A percentile compares a stretch with the other conserved stretches of the same genome.
phyloP scores from a whole-genome alignment of 2,113 vertebrate genomes.

The Notechis scutatus region DNA sequence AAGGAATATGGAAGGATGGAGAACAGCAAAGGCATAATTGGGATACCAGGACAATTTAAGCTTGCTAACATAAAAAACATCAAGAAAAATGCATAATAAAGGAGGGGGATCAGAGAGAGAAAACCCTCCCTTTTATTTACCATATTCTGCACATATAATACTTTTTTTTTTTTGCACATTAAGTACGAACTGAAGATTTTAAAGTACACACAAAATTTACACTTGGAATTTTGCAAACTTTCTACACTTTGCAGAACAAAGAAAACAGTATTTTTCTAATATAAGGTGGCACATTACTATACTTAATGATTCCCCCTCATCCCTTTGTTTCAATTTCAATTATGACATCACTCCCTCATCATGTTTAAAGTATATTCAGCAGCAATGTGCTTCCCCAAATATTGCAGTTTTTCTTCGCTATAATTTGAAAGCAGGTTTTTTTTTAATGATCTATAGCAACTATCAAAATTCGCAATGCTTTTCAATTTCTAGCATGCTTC shows the following conservation, averaged over 20 bases:
- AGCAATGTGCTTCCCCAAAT: conserved; percentile 4
- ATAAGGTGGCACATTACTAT: conserved; percentile 11
- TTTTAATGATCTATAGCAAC: background rate
- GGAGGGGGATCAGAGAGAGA: conserved; percentile 33
- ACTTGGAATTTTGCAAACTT: conserved; percentile 39
- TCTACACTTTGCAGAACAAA: conserved; percentile 13
- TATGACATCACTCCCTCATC: background rate
- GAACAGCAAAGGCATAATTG: background rate
- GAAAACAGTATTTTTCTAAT: conserved; percentile 21
- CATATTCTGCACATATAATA: conserved; percentile 33
- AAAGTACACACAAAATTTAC: background rate
- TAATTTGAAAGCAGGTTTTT: conserved; percentile 18
- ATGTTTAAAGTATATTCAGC: conserved; percentile 7
- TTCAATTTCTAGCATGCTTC: background rate
- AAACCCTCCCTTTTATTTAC: conserved; percentile 32
- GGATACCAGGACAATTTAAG: conserved; percentile 35
- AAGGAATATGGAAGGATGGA: background rate
- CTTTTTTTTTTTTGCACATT: conserved; percentile 44
- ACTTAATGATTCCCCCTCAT: conserved; percentile 19
- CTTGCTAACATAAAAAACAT: conserved; percentile 32
- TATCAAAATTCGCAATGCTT: rapidly evolving
- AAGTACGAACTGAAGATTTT: conserved; percentile 44
- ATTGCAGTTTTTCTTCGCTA: conserved; percentile 20
- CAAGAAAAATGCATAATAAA: conserved; percentile 27
- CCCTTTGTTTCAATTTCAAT: background rate